Percentiles rank a stretch among this genome's conserved stretches.
Conservation (phyloP, 2,113 vertebrate genomes). For the Alosa alosa region DNA sequence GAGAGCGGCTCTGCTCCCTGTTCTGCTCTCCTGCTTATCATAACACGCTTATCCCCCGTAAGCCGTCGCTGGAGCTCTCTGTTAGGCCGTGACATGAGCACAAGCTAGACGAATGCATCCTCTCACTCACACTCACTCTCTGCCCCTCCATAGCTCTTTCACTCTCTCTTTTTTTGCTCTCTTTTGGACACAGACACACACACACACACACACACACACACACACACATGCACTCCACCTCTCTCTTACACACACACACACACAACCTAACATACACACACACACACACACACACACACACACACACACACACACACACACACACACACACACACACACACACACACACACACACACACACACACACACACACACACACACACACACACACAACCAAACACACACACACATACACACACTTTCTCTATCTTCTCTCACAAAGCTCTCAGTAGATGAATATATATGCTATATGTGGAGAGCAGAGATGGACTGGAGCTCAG, state of each 20-base stretch:
- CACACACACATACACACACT: not conserved
- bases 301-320: not conserved
- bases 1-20: not conserved
- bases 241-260: not conserved
- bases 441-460: not conserved
- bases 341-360: not conserved
- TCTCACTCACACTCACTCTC: not conserved
- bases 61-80: conserved; percentile 11
- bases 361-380: not conserved
- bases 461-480: not conserved
- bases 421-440: not conserved
- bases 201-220: not conserved
- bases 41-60: conserved; percentile 24
- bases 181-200: conserved; percentile 21
- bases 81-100: conserved; percentile 11
- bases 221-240: not conserved
- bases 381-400: not conserved
- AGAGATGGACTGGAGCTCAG: not conserved
- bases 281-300: not conserved
- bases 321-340: not conserved
- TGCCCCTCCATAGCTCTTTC: not conserved
- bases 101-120: not conserved
- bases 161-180: not conserved
- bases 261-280: not conserved
- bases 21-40: not conserved